These are phyloP conservation scores for Microcebus lehilahytsara DNA, from an alignment of 2,113 vertebrate genomes.

Conservation along the genomic window DNA sequence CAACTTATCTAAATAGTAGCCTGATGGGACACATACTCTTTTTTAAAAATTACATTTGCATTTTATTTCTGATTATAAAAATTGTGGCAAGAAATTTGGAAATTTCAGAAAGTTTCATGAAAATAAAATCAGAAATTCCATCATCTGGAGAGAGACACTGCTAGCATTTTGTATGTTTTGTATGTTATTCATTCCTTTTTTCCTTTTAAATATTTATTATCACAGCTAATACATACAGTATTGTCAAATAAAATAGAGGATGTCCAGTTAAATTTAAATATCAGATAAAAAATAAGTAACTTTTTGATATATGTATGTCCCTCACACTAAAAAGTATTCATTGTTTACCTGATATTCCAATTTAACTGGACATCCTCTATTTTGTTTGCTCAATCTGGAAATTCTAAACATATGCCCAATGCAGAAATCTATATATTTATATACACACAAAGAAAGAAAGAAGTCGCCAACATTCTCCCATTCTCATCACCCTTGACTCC, in stretches of 20 bases:
- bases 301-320: neutral
- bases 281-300: neutral
- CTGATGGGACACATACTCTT: neutral
- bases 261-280: neutral
- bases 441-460: neutral
- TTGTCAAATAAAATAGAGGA: neutral
- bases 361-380: neutral
- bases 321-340: neutral
- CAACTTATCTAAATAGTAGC: neutral
- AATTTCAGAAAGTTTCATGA: neutral
- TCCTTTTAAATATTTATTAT: neutral
- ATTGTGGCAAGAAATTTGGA: neutral
- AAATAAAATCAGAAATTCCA: neutral
- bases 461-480: neutral
- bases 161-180: neutral
- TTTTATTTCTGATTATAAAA: slow-evolving; percentile 13
- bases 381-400: slow-evolving; percentile 19
- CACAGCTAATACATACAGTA: neutral
- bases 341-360: slow-evolving; percentile 13
- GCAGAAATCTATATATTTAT: neutral
- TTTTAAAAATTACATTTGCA: neutral
- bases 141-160: neutral
- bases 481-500: neutral
- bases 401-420: neutral
- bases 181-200: neutral